Conservation (phyloP, 2,888 invertebrate genomes). For the Uloborus plumipes region DNA sequence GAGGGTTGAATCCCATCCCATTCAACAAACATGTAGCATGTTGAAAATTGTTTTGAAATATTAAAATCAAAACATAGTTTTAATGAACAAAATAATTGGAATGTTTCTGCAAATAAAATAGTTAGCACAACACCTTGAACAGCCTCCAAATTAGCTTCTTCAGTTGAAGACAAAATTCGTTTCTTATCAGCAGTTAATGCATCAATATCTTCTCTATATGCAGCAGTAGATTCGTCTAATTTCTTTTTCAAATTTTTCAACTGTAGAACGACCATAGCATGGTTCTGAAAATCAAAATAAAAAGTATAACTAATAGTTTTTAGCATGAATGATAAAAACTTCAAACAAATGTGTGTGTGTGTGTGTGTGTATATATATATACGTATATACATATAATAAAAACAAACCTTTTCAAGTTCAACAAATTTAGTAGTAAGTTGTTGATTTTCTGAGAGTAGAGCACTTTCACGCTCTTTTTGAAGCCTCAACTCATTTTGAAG, state of each 20-base stretch:
- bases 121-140: slow-evolving; percentile 76
- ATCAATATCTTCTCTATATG: slow-evolving; percentile 79
- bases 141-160: slow-evolving; percentile 90
- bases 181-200: slow-evolving; percentile 71
- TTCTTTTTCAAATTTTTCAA: slow-evolving; percentile 75
- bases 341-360: too few relatives aligned
- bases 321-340: too few relatives aligned
- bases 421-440: slow-evolving; percentile 86
- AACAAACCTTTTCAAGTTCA: slow-evolving; percentile 81
- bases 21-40: neutral
- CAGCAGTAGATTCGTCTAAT: slow-evolving; percentile 70
- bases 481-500: slow-evolving; percentile 79
- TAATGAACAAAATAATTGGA: slow-evolving; percentile 78
- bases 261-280: slow-evolving; percentile 86
- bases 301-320: neutral
- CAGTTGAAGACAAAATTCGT: slow-evolving; percentile 70
- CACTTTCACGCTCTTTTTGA: slow-evolving; percentile 78
- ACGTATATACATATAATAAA: neutral
- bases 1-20: too few relatives aligned
- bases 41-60: neutral
- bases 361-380: too few relatives aligned
- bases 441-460: slow-evolving; percentile 81
- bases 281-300: slow-evolving; percentile 73
- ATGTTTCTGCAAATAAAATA: too few relatives aligned
- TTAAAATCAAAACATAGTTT: slow-evolving; percentile 72